Conservation (phyloP, 2,113 vertebrate genomes). For the Delphinapterus leucas region DNA sequence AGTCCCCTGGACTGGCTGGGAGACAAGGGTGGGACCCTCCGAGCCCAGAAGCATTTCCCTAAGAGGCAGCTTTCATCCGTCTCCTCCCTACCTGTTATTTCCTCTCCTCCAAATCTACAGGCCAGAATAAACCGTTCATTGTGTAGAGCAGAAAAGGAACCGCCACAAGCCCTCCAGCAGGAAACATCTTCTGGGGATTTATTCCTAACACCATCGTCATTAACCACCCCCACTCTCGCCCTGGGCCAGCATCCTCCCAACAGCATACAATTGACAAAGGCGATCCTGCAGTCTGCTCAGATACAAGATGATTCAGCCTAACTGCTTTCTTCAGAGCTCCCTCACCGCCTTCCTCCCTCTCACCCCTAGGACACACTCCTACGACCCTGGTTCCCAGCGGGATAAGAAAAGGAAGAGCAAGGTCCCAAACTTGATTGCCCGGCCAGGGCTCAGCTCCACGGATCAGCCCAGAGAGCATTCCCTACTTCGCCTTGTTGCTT, state of each 20-base stretch:
- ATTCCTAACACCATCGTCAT: slow-evolving; percentile 16
- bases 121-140: slow-evolving; percentile 33
- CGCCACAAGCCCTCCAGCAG: neutral
- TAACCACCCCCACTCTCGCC: slow-evolving; percentile 32
- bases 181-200: slow-evolving; percentile 21
- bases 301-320: neutral
- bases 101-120: neutral
- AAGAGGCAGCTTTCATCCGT: neutral
- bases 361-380: neutral
- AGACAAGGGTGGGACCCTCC: neutral
- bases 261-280: slow-evolving; percentile 18
- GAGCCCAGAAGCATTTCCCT: neutral
- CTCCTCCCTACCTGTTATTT: neutral
- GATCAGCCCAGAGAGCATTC: neutral
- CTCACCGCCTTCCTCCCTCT: neutral
- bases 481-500: neutral
- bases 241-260: slow-evolving; percentile 29
- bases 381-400: neutral
- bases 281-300: neutral
- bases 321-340: neutral
- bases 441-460: neutral
- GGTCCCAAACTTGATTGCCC: neutral
- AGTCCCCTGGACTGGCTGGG: neutral
- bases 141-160: slow-evolving; percentile 15
- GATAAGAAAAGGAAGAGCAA: neutral